A percentile compares a stretch with the other conserved stretches of the same genome.
Evolutionary conservation across 2,797 vertebrate genomes (phyloP).

Genomic region (Discoglossus pictus): DNA sequence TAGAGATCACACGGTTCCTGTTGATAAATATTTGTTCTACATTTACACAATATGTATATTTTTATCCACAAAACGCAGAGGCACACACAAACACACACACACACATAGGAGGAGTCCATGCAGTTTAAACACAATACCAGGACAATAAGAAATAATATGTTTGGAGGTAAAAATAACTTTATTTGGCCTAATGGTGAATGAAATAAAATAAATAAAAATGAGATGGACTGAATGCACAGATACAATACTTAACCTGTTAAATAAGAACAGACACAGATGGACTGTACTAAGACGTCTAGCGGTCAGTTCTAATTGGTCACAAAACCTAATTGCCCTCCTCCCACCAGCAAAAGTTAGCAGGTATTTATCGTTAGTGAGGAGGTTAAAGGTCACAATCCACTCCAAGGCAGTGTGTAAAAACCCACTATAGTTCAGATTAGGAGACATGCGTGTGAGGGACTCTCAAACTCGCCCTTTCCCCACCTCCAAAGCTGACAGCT

Average conservation of each 20-base stretch:
- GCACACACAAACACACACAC: slow-evolving; percentile 37
- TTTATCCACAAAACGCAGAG: no score
- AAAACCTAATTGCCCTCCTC: slow-evolving; percentile 60
- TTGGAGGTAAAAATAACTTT: slow-evolving; percentile 67
- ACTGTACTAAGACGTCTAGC: slow-evolving; percentile 64
- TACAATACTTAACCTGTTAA: slow-evolving; percentile 56
- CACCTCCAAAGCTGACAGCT: slow-evolving; percentile 83
- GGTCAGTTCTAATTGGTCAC: no score
- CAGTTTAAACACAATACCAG: slow-evolving; percentile 59
- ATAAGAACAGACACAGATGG: slow-evolving; percentile 57
- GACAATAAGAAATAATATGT: slow-evolving; percentile 57
- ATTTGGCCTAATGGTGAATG: slow-evolving; percentile 63
- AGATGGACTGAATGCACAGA: slow-evolving; percentile 65
- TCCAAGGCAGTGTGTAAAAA: slow-evolving; percentile 62
- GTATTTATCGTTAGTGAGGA: slow-evolving; percentile 64
- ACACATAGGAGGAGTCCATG: slow-evolving; percentile 69
- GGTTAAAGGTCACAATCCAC: slow-evolving; percentile 33
- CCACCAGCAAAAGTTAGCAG: slow-evolving; percentile 59
- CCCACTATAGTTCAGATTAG: slow-evolving; percentile 75
- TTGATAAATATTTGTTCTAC: no score
- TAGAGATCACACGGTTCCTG: no score
- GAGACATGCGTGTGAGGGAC: slow-evolving; percentile 80
- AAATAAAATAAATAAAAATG: slow-evolving; percentile 60
- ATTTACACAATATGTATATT: no score
- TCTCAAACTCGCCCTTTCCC: slow-evolving; percentile 84